phyloP scores from a whole-genome alignment of 2,113 vertebrate genomes.

The Syrmaticus mikado region DNA sequence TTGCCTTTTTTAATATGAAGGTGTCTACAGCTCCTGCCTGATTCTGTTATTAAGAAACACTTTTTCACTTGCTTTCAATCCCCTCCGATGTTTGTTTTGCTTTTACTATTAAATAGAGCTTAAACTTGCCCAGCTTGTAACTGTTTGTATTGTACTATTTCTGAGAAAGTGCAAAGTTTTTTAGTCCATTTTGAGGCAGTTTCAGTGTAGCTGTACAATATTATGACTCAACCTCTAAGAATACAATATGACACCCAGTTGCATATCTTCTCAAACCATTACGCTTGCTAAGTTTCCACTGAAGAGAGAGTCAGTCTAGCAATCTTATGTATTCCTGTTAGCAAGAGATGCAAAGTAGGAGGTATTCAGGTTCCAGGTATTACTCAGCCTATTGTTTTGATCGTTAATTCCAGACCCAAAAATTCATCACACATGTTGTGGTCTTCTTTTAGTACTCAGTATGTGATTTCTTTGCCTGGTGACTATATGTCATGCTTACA shows the following conservation, averaged over 20 bases:
- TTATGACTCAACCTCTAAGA: neutral
- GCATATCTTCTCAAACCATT: neutral
- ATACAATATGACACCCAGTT: neutral
- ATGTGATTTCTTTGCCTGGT: neutral
- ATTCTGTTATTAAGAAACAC: neutral
- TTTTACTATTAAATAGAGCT: neutral
- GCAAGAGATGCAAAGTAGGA: neutral
- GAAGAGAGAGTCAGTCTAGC: neutral
- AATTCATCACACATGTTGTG: neutral
- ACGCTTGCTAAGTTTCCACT: neutral
- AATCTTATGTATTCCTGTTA: neutral
- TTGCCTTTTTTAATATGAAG: constrained; percentile 61
- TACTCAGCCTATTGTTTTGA: neutral
- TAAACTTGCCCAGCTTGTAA: neutral
- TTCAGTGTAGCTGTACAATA: neutral
- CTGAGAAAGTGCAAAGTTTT: neutral
- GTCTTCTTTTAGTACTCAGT: neutral
- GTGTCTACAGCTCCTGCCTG: constrained; percentile 29
- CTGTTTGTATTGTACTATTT: neutral
- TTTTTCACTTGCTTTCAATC: neutral
- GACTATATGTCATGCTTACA: neutral
- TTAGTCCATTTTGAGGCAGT: neutral
- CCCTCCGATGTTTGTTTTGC: neutral
- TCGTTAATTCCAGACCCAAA: neutral
- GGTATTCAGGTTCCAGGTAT: neutral